Evolutionary conservation across 92 coral and sea anemone species (phyloP), one percentile per base, ranked within the genome.

Genomic region (Nematostella vectensis): DNA sequence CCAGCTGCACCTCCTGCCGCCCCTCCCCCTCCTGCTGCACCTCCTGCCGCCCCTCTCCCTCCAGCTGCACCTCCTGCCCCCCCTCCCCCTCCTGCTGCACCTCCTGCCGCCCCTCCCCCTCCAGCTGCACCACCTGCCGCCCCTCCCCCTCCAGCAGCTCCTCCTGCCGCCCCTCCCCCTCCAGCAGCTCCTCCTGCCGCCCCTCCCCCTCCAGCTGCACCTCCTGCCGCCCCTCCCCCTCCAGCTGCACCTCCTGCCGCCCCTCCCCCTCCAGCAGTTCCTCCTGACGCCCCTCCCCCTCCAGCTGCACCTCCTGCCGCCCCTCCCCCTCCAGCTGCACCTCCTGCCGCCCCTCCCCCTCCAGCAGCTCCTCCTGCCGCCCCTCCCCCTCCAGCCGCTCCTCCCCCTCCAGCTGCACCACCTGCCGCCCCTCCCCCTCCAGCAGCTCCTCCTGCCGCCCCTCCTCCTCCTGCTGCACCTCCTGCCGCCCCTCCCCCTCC

Each of bases 191-290:
- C 79, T 10, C 51, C 66, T 2, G 54, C 79, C 0, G 47, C 79
- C 13, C 29, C 72, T 0, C 45, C 81, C 11, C 51, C 69, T 0
- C 73, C 77, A 1, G 51, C 69, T 0, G 28, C 77, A 0, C 27
- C 70, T 0, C 59, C 81, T n/a, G 48, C 78, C 1, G 45, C 82
- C 0, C 52, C 82, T 26, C 50, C 82, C 3, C 30, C 82, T 18
- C 51, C 82, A 0, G 48, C 82, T 3, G 67, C 88, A 33, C 20
- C 78, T n/a, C 28, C 82, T 0, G 24, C 88, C 0, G 55, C 88
- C 0, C 58, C 77, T 17, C 68, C 74, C 15, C 28, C 86, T 17
- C n/a, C 83, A 0, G 23, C 94, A 2, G 40, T 79, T 8, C 64
- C 83, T 3, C 39, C 79, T 0, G 16, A 86, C 0, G 54, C 78